Percentiles rank a stretch among this genome's conserved stretches.
These are phyloP conservation scores for Macrostomum lignano DNA, from an alignment of 1,140 invertebrate genomes.

Conservation along the genomic window DNA sequence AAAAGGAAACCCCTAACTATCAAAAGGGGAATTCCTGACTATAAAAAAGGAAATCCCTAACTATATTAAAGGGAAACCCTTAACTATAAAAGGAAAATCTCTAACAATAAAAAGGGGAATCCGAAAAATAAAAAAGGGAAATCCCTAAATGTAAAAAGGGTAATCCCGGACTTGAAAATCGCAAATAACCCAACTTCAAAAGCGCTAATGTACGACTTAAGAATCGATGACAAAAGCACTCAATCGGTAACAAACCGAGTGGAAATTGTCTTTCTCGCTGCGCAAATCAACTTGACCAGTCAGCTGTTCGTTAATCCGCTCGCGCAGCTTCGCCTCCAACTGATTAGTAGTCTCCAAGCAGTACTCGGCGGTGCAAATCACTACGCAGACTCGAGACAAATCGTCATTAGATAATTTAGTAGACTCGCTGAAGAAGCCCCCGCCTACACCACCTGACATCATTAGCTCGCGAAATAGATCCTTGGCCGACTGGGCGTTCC, in stretches of 20 bases:
- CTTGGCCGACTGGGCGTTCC: neutral
- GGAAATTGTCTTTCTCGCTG: neutral
- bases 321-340: slow-evolving; percentile 70
- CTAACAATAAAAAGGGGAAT: too few relatives aligned
- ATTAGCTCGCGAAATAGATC: neutral
- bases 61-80: too few relatives aligned
- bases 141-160: too few relatives aligned
- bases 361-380: slow-evolving; percentile 86
- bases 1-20: too few relatives aligned
- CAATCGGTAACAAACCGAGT: neutral
- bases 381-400: slow-evolving; percentile 54
- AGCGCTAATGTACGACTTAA: neutral
- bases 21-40: too few relatives aligned
- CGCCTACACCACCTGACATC: neutral
- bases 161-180: neutral
- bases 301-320: slow-evolving; percentile 33
- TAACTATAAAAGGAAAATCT: too few relatives aligned
- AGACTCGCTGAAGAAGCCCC: slow-evolving; percentile 11
- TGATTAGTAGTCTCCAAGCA: slow-evolving; percentile 89
- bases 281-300: neutral
- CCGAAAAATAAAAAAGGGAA: too few relatives aligned
- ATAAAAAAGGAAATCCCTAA: too few relatives aligned
- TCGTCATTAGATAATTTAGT: slow-evolving; percentile 57
- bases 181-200: neutral
- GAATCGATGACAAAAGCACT: neutral